These are phyloP conservation scores for Dyspetes luteomarginatus DNA, from an alignment of 2,888 invertebrate genomes.

Conservation along the genomic window DNA sequence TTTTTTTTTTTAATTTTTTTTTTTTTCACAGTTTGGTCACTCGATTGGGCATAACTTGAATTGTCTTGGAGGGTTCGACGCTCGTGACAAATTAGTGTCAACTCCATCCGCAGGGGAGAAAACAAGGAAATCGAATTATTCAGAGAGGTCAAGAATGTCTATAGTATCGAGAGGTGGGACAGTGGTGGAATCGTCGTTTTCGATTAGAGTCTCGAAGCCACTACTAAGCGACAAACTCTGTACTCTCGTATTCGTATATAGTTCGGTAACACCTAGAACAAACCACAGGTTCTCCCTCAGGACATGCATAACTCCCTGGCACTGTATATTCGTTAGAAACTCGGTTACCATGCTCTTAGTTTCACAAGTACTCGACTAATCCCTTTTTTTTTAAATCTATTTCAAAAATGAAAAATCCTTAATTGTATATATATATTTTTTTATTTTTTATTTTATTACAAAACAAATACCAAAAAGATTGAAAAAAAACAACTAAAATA, in stretches of 20 bases:
- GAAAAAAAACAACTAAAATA: no score
- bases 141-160: not conserved
- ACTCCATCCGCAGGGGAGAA: slow-evolving; percentile 8
- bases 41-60: slow-evolving; percentile 23
- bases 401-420: no score
- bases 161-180: not conserved
- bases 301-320: slow-evolving; percentile 10
- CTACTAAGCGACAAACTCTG: slow-evolving; percentile 9
- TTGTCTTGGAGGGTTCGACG: slow-evolving; percentile 14
- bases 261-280: not conserved
- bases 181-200: slow-evolving; percentile 34
- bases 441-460: no score
- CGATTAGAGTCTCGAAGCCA: slow-evolving; percentile 32
- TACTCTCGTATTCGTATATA: slow-evolving; percentile 3
- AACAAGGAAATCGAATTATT: slow-evolving; percentile 24
- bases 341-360: not conserved
- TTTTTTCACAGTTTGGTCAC: not conserved
- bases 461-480: no score
- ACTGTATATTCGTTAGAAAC: not conserved
- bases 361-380: no score
- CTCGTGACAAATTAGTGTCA: slow-evolving; percentile 23
- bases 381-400: not conserved
- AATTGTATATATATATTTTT: no score
- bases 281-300: slow-evolving; percentile 14
- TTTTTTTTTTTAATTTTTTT: no score